phyloP scores from a whole-genome alignment of 1,140 invertebrate genomes.

The Ceratitis capitata region DNA sequence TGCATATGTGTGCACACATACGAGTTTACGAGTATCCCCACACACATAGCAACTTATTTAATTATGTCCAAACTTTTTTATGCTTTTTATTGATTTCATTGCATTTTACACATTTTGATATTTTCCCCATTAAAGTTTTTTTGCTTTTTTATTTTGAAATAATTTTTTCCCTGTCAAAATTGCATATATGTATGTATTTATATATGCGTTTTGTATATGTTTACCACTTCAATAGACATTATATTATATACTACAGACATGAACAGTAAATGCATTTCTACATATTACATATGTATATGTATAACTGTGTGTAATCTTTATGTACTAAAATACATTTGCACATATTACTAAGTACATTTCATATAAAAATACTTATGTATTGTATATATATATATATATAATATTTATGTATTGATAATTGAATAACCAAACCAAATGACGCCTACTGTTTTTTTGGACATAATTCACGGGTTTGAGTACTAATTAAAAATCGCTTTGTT shows the following conservation, averaged over 20 bases:
- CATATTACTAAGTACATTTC: no score
- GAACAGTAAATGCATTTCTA: neutral
- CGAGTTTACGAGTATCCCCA: neutral
- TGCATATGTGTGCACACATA: neutral
- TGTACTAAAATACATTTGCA: neutral
- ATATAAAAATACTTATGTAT: no score
- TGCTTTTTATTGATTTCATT: neutral
- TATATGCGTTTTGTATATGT: neutral
- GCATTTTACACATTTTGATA: neutral
- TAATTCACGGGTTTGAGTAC: neutral
- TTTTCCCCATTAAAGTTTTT: neutral
- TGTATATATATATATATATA: no score
- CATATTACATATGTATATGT: neutral
- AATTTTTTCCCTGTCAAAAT: neutral
- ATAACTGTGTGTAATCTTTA: neutral
- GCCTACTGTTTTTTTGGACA: neutral
- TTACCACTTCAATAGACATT: neutral
- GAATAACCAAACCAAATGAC: neutral
- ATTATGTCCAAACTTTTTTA: no score
- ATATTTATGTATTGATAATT: neutral
- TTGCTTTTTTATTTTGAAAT: neutral
- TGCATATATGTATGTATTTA: neutral
- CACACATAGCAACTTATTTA: neutral
- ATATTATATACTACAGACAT: neutral
- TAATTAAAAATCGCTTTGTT: slow-evolving; percentile 35